A percentile compares a stretch with the other conserved stretches of the same genome.
These are phyloP conservation scores for Oryzias melastigma DNA, from an alignment of 2,113 vertebrate species.

Conservation along the genomic window DNA sequence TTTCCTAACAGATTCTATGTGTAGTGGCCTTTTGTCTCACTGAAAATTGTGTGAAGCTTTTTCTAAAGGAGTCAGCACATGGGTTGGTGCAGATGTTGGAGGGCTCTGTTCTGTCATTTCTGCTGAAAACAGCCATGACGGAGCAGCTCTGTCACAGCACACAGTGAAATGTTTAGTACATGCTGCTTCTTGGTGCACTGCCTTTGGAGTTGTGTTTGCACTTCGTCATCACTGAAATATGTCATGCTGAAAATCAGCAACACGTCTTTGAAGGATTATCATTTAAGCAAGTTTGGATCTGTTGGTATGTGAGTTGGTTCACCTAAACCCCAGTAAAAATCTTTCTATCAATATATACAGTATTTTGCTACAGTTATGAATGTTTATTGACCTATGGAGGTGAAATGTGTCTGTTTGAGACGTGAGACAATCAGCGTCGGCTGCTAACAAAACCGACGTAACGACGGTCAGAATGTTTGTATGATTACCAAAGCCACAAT, in stretches of 20 bases:
- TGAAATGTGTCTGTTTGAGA: slow-evolving; percentile 40
- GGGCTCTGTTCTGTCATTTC: background rate
- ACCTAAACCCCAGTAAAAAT: slow-evolving; percentile 52
- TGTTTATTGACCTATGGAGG: slow-evolving; percentile 50
- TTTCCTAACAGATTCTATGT: slow-evolving; percentile 64
- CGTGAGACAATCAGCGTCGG: slow-evolving; percentile 63
- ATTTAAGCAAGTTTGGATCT: slow-evolving; percentile 59
- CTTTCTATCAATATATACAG: slow-evolving; percentile 66
- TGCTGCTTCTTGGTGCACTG: slow-evolving; percentile 63
- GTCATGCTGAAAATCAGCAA: slow-evolving; percentile 52
- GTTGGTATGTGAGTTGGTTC: slow-evolving; percentile 64
- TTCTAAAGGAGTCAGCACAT: slow-evolving; percentile 40
- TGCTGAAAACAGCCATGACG: slow-evolving; percentile 29
- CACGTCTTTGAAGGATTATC: slow-evolving; percentile 46
- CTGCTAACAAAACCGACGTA: slow-evolving; percentile 42
- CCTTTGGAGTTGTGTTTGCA: slow-evolving; percentile 66
- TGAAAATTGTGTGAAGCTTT: slow-evolving; percentile 51
- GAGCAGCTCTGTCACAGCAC: slow-evolving; percentile 51
- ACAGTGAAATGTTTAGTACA: slow-evolving; percentile 53
- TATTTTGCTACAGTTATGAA: slow-evolving; percentile 70
- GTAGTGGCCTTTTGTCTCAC: slow-evolving; percentile 65
- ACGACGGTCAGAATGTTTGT: slow-evolving; percentile 50
- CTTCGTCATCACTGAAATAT: slow-evolving; percentile 57
- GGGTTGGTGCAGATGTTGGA: slow-evolving; percentile 31
- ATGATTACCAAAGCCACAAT: slow-evolving; percentile 61